Base-by-base conservation (phyloP, 1,140 invertebrate genomes). In the Hylaeus anthracinus region DNA sequence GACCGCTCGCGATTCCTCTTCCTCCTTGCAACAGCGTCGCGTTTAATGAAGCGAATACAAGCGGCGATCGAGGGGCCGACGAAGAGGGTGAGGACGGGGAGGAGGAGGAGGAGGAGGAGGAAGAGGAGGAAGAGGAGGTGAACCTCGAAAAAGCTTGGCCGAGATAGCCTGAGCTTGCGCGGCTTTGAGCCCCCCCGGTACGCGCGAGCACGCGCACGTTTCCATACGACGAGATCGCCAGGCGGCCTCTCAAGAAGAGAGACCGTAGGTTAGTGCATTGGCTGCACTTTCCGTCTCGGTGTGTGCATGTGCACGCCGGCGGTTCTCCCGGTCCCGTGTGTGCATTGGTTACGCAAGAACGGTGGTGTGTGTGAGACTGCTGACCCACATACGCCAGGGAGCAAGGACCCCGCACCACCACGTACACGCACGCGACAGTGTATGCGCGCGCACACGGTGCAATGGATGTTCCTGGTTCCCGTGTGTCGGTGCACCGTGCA, bases 261-360 rank as follows among this genome's bases (percentile, higher is more conserved):
- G 84, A 86, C 79, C 85, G 85, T 87, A 86, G 87, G 85, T 88
- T 88, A 86, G 87, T 86, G 83, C 82, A 85, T 88, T 82, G 82
- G 82, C 73, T 87, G 86, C 85, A 85, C 85, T 86, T 88, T 90
- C 79, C 75, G 83, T 84, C 71, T 83, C 72, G 76, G 56, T 81
- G 79, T 84, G 79, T 83, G 75, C 81, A 77, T 81, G 81, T 88
- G 77, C 74, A 86, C 85, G 84, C 82, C 76, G 73, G 69, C 73
- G 78, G 71, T 82, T 10, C 64, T 69, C 82, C 83, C 86, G 90
- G 86, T 81, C 86, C 92, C 89, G 90, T 93, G 90, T 91, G 92
- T 93, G 91, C 91, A 92, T 91, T 91, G 90, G 91, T 93, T 94
- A 93, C 92, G 93, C 92, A 93, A 93, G 91, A 92, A 92, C 87